Conservation (phyloP, 2,797 vertebrate species). For the Sylvilagus floridanus region DNA sequence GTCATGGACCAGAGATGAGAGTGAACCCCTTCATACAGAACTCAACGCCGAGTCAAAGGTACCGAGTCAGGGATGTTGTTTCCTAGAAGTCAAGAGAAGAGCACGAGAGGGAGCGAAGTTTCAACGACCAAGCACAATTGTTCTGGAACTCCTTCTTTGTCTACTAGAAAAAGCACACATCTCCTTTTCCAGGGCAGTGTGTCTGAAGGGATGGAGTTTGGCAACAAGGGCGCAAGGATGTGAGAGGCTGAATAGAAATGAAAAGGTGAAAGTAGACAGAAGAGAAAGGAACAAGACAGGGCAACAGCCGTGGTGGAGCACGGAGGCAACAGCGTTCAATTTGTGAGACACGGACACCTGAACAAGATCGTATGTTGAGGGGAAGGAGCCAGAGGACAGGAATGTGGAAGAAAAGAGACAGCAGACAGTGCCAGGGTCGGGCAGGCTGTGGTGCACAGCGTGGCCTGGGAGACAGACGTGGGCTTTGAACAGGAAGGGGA, state of each 20-base stretch:
- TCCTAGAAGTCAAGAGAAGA: background rate
- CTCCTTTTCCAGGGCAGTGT: background rate
- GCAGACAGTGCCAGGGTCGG: background rate
- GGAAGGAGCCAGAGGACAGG: background rate
- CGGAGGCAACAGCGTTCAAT: background rate
- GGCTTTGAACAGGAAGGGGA: background rate
- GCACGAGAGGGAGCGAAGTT: background rate
- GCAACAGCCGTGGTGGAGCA: background rate
- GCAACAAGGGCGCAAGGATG: background rate
- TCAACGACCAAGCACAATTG: background rate
- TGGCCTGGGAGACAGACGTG: background rate
- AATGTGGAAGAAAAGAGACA: background rate
- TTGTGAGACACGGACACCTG: background rate
- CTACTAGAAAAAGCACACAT: background rate
- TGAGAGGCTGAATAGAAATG: background rate
- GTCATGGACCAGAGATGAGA: background rate
- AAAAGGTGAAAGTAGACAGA: background rate
- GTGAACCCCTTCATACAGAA: background rate
- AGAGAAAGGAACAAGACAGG: too few relatives aligned
- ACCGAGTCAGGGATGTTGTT: background rate
- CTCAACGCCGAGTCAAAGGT: background rate
- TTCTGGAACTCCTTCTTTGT: background rate
- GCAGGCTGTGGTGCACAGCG: background rate
- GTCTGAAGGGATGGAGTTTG: background rate
- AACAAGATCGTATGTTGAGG: background rate